Percentiles rank a stretch among this genome's conserved stretches.
phyloP scores from a whole-genome alignment of 2,888 invertebrate species.

The Cyclophora punctaria region DNA sequence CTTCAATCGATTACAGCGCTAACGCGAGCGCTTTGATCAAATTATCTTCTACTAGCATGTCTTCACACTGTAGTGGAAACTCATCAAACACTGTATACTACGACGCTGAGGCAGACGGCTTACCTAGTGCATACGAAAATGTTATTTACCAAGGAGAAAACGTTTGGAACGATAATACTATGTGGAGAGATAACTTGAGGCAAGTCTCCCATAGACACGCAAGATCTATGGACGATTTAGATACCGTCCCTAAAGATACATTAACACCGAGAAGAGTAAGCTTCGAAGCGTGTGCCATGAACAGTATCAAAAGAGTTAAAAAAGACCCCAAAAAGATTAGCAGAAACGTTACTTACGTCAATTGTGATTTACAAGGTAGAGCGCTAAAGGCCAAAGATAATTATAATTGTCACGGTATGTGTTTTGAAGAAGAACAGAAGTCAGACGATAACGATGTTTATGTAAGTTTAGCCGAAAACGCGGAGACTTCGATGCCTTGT shows the following conservation, averaged over 20 bases:
- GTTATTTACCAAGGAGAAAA: conserved; percentile 77
- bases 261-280: conserved; percentile 33
- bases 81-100: conserved; percentile 68
- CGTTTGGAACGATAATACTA: conserved; percentile 87
- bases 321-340: conserved; percentile 68
- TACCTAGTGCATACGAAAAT: conserved; percentile 58
- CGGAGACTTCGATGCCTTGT: conserved; percentile 33
- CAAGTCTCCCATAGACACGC: conserved; percentile 87
- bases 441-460: conserved; percentile 70
- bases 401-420: conserved; percentile 25
- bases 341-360: conserved; percentile 86
- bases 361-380: conserved; percentile 78
- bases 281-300: conserved; percentile 48
- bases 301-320: conserved; percentile 62
- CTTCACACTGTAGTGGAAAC: conserved; percentile 65
- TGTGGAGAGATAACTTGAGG: conserved; percentile 87
- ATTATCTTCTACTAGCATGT: conserved; percentile 64
- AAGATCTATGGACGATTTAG: conserved; percentile 87
- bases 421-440: conserved; percentile 41
- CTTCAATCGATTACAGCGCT: conserved; percentile 38
- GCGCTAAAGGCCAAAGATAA: conserved; percentile 51
- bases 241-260: conserved; percentile 52
- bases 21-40: conserved; percentile 43
- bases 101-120: conserved; percentile 57
- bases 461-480: conserved; percentile 62